These are phyloP conservation scores for Harpegnathos saltator DNA, from an alignment of 1,140 invertebrate species.

Conservation along the genomic window DNA sequence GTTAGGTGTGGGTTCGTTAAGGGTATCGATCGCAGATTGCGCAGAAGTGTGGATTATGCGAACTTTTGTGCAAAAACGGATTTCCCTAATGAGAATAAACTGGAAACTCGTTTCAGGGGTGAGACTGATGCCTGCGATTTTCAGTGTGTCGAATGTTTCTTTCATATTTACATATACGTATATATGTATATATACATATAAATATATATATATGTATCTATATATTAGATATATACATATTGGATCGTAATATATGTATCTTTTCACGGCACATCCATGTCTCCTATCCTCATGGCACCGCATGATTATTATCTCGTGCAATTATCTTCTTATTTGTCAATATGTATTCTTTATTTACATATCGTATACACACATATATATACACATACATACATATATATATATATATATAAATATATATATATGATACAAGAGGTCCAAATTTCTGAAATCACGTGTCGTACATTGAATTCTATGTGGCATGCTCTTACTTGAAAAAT, in stretches of 20 bases:
- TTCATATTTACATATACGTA: constrained; percentile 59
- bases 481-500: constrained; percentile 49
- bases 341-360: constrained; percentile 25
- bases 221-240: constrained; percentile 64
- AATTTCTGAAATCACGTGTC: constrained; percentile 32
- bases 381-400: not conserved
- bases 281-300: constrained; percentile 84
- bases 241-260: constrained; percentile 73
- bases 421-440: constrained; percentile 15
- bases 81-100: constrained; percentile 39
- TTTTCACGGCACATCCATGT: constrained; percentile 84
- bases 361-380: not conserved
- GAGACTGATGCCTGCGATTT: constrained; percentile 71
- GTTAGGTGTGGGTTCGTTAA: not conserved
- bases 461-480: constrained; percentile 53
- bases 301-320: constrained; percentile 75
- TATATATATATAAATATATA: not conserved
- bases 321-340: constrained; percentile 43
- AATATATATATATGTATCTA: constrained; percentile 72
- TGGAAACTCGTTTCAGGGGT: constrained; percentile 56
- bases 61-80: constrained; percentile 46
- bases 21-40: constrained; percentile 6
- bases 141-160: constrained; percentile 76
- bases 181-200: constrained; percentile 64
- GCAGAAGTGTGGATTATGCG: not conserved